Evolutionary conservation across 2,888 invertebrate genomes (phyloP).

Genomic region (Amorpha juglandis): DNA sequence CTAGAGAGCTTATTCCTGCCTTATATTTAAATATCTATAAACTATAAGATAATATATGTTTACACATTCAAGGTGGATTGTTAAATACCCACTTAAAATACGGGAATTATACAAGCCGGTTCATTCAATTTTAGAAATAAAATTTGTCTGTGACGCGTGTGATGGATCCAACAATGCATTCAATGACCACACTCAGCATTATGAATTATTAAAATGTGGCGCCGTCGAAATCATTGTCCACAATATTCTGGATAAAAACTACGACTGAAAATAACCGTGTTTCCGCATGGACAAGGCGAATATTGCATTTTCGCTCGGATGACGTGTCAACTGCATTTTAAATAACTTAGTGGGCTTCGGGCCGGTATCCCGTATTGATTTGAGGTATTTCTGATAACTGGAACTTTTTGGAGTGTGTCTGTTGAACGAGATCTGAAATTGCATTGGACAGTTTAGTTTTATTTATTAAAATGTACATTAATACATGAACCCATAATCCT

Average conservation of each 20-base stretch:
- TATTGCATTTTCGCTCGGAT: conserved; percentile 78
- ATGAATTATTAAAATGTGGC: conserved; percentile 49
- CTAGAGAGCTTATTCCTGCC: too few species aligned
- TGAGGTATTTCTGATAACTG: conserved; percentile 56
- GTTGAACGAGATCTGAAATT: background rate
- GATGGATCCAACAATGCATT: conserved; percentile 33
- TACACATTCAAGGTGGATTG: too few species aligned
- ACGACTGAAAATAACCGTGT: conserved; percentile 70
- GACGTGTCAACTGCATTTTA: conserved; percentile 81
- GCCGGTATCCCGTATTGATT: conserved; percentile 64
- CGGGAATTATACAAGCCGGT: background rate
- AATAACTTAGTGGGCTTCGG: conserved; percentile 72
- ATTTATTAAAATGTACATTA: too few species aligned
- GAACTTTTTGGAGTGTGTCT: conserved; percentile 35
- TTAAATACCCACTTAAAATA: background rate
- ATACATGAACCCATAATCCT: too few species aligned
- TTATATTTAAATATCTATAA: too few species aligned
- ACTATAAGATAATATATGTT: too few species aligned
- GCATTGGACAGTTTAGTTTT: too few species aligned
- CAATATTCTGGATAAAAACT: conserved; percentile 53
- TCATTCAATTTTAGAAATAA: conserved; percentile 21
- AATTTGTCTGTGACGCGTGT: conserved; percentile 19
- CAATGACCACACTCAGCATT: conserved; percentile 45
- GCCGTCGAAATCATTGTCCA: conserved; percentile 49
- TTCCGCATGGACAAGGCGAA: conserved; percentile 75